phyloP scores from a whole-genome alignment of 2,888 invertebrate genomes.

The Parochlus steinenii region DNA sequence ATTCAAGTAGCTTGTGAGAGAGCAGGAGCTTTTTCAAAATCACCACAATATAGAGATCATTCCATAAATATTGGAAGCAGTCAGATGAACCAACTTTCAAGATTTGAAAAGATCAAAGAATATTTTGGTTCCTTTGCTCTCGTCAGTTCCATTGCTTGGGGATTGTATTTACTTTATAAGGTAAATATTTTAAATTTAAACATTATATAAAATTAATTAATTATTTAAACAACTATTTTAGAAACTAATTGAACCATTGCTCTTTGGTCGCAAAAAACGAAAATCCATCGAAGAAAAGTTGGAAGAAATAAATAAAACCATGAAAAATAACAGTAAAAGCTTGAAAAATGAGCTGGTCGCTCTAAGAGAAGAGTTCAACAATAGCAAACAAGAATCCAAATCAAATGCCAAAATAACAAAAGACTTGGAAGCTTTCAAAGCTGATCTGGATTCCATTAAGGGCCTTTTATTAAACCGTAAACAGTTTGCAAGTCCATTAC shows the following conservation, averaged over 20 bases:
- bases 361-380: conserved; percentile 42
- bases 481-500: conserved; percentile 56
- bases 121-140: conserved; percentile 52
- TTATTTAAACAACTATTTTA: conserved; percentile 21
- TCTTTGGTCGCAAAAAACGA: conserved; percentile 50
- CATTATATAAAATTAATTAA: conserved; percentile 8
- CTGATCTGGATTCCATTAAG: conserved; percentile 54
- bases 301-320: conserved; percentile 46
- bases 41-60: conserved; percentile 17
- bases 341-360: conserved; percentile 46
- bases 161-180: conserved; percentile 66
- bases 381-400: conserved; percentile 17
- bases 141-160: conserved; percentile 63
- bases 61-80: background rate
- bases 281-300: conserved; percentile 49
- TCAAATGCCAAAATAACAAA: conserved; percentile 33
- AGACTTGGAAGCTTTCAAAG: conserved; percentile 48
- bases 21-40: conserved; percentile 31
- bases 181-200: conserved; percentile 28
- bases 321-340: conserved; percentile 40
- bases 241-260: conserved; percentile 44
- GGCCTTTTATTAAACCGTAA: conserved; percentile 58
- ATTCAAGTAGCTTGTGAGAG: conserved; percentile 56
- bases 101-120: conserved; percentile 43
- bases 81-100: conserved; percentile 22